A percentile compares a stretch with the other conserved stretches of the same genome.
Conservation (phyloP, 2,888 invertebrate genomes). For the Dasypolia templi region DNA sequence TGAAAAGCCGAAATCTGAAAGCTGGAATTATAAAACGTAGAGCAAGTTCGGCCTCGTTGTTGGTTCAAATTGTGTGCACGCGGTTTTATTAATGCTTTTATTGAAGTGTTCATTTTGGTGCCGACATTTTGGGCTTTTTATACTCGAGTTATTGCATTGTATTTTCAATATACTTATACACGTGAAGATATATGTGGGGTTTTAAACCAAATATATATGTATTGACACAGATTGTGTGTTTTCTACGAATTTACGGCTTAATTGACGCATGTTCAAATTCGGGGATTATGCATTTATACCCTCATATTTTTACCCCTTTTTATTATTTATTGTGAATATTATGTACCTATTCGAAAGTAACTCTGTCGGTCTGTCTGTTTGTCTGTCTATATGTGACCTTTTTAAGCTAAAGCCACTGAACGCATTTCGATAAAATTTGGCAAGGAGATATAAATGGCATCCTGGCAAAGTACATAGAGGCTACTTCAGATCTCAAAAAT, state of each 20-base stretch:
- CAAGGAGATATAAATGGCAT: too few relatives aligned
- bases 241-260: conserved; percentile 1
- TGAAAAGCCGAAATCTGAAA: conserved; percentile 78
- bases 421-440: too few relatives aligned
- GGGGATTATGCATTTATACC: background rate
- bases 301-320: too few relatives aligned
- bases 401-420: too few relatives aligned
- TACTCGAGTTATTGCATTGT: conserved; percentile 69
- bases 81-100: conserved; percentile 76
- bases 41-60: conserved; percentile 75
- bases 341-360: too few relatives aligned
- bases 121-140: conserved; percentile 64
- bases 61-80: conserved; percentile 77
- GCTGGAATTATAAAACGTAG: conserved; percentile 82
- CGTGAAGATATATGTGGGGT: conserved; percentile 7
- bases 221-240: background rate
- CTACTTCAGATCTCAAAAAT: too few relatives aligned
- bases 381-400: too few relatives aligned
- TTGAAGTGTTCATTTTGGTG: conserved; percentile 73
- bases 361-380: too few relatives aligned
- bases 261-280: background rate
- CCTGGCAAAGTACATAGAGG: too few relatives aligned
- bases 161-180: conserved; percentile 45
- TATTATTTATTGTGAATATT: too few relatives aligned
- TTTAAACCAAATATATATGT: background rate